Conservation (phyloP, 1,140 invertebrate species). For the Saxidomus purpurata region DNA sequence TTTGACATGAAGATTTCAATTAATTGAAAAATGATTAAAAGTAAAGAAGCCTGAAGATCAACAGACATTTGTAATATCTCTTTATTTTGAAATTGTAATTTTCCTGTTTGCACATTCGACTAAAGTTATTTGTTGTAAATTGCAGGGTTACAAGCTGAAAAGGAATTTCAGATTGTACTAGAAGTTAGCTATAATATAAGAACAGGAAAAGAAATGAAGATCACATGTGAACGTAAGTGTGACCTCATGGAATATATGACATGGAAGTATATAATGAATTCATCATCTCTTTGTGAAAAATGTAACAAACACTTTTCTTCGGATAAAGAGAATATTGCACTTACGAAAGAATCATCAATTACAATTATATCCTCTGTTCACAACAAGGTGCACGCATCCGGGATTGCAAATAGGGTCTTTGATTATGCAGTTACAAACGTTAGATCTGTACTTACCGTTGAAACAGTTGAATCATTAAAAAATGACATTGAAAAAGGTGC, state of each 20-base stretch:
- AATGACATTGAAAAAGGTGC: background rate
- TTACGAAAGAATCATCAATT: background rate
- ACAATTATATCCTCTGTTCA: background rate
- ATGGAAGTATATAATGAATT: background rate
- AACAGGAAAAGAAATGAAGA: background rate
- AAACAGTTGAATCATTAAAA: background rate
- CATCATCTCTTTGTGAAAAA: background rate
- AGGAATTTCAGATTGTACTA: background rate
- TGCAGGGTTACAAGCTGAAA: too few relatives aligned
- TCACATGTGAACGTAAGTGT: background rate
- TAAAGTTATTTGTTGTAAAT: too few relatives aligned
- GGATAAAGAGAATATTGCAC: background rate
- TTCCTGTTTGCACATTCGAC: too few relatives aligned
- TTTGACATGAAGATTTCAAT: too few relatives aligned
- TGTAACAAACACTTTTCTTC: background rate
- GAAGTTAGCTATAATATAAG: background rate
- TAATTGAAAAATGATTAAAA: too few relatives aligned
- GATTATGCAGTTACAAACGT: background rate
- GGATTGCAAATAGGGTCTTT: background rate
- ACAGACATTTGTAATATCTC: too few relatives aligned
- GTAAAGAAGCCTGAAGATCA: too few relatives aligned
- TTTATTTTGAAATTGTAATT: too few relatives aligned
- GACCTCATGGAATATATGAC: background rate
- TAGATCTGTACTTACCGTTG: background rate
- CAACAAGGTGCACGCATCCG: background rate